Base-by-base conservation (phyloP, 2,113 vertebrate genomes). In the Phylloscopus whistleri region DNA sequence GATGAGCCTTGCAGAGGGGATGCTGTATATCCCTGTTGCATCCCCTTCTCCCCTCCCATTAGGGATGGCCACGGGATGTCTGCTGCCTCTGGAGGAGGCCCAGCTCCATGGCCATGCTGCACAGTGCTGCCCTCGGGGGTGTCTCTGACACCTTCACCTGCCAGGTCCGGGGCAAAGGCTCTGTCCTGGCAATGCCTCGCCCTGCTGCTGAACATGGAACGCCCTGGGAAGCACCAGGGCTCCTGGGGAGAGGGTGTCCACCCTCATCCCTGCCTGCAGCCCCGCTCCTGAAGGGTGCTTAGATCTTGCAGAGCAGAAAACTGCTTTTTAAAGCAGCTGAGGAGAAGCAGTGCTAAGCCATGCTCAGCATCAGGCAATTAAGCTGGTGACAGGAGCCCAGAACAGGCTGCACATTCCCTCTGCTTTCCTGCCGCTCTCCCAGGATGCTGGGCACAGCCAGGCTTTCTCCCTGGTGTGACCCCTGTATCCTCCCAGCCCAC, bases 191-290 rank as follows among this genome's bases (percentile, higher is more conserved):
- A 80, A 16, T 6, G 46, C 35, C 44, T 63, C 4, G 3, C 17
- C 2, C 1, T 3, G 6, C 51, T 56, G 66, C 66, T 74, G 43
- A 64, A 27, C 84, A 39, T 0, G 0, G 20, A 86, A 39, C 35
- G 39, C 16, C 11, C 10, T 2, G 1, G 52, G 13, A 22, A 83
- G 28, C 62, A 75, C 13, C 28, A 11, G 26, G 52, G 27, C 7
- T 27, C 51, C 27, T 0, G 3, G n/a, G 33, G n/a, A 44, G 39
- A 26, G 46, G 41, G 23, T 2, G 2, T 10, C 35, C 22, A n/a
- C 30, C 6, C 0, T 0, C 58, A n/a, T 6, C 44, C 58, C 53
- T 46, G n/a, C 63, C 62, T 17, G 17, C 0, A 0, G 68, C 44
- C 46, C 23, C 0, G 0, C 16, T 73, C 49, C 49, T 9, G 6